A percentile compares a stretch with the other conserved stretches of the same genome.
phyloP scores from a whole-genome alignment of 2,888 invertebrate species.

The Mylabris sibirica region DNA sequence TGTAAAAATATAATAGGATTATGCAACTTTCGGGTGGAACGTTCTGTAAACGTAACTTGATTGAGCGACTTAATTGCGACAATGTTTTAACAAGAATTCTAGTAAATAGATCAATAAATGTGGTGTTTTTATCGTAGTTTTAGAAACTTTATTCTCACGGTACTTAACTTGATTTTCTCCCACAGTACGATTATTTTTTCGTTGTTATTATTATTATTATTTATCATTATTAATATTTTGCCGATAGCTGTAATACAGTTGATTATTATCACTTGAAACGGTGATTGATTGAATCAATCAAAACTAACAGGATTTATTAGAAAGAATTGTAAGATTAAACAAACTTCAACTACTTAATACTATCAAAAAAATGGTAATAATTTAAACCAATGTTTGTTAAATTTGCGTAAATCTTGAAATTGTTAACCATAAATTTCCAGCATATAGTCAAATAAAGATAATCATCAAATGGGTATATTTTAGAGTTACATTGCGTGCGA shows the following conservation, averaged over 20 bases:
- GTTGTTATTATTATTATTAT: slow-evolving; percentile 21
- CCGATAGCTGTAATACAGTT: slow-evolving; percentile 26
- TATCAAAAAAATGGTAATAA: no score
- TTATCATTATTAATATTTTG: slow-evolving; percentile 19
- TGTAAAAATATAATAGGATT: no score
- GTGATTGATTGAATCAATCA: slow-evolving; percentile 29
- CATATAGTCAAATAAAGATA: background rate
- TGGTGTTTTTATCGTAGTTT: slow-evolving; percentile 18
- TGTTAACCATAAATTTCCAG: background rate
- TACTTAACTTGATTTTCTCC: slow-evolving; percentile 31
- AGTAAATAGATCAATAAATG: background rate
- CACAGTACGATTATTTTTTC: slow-evolving; percentile 1
- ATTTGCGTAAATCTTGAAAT: background rate
- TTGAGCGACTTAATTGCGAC: no score
- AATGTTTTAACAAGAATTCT: background rate
- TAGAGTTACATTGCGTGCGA: no score
- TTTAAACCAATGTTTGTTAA: background rate
- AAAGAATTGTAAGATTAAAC: background rate
- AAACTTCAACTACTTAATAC: background rate
- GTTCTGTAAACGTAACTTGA: no score
- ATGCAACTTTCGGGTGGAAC: no score
- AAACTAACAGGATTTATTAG: background rate
- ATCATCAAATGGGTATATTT: background rate
- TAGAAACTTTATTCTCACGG: slow-evolving; percentile 33
- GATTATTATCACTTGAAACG: slow-evolving; percentile 18